Conservation (phyloP, 2,888 invertebrate species). For the Dicranocentrus wangi region DNA sequence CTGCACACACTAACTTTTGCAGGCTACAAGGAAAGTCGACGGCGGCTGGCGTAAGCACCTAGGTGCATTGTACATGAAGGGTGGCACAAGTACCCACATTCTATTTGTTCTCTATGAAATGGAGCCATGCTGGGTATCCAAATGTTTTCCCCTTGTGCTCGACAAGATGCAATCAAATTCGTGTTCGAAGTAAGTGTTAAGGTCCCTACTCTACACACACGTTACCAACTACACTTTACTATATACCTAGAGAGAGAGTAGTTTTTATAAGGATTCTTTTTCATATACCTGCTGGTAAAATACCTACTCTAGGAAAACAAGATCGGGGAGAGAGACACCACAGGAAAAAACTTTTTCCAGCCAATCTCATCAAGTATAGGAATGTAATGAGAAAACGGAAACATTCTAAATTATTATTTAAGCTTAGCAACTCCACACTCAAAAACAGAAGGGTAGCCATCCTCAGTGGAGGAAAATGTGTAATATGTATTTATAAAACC, state of each 20-base stretch:
- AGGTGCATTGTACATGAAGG: too few species aligned
- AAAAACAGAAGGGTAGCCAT: neutral
- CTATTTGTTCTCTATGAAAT: conserved; percentile 37
- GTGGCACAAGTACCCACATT: too few species aligned
- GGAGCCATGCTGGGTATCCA: conserved; percentile 34
- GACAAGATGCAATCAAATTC: conserved; percentile 58
- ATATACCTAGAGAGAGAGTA: neutral
- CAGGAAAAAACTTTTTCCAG: conserved; percentile 21
- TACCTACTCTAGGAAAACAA: too few species aligned
- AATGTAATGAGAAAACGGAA: conserved; percentile 50
- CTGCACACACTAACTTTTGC: neutral
- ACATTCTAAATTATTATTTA: conserved; percentile 20
- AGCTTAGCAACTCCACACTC: conserved; percentile 3
- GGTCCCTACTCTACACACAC: conserved; percentile 7
- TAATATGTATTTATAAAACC: conserved; percentile 16
- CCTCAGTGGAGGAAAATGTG: conserved; percentile 2
- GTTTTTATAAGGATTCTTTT: neutral
- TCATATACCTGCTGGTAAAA: conserved; percentile 3
- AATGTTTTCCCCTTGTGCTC: conserved; percentile 28
- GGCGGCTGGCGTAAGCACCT: conserved; percentile 9
- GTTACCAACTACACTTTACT: too few species aligned
- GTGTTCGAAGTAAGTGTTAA: conserved; percentile 42
- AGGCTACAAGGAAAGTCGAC: neutral
- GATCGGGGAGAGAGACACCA: neutral
- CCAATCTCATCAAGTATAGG: conserved; percentile 40